Evolutionary conservation across 1,140 invertebrate genomes (phyloP).

Genomic region (Pinna nobilis): DNA sequence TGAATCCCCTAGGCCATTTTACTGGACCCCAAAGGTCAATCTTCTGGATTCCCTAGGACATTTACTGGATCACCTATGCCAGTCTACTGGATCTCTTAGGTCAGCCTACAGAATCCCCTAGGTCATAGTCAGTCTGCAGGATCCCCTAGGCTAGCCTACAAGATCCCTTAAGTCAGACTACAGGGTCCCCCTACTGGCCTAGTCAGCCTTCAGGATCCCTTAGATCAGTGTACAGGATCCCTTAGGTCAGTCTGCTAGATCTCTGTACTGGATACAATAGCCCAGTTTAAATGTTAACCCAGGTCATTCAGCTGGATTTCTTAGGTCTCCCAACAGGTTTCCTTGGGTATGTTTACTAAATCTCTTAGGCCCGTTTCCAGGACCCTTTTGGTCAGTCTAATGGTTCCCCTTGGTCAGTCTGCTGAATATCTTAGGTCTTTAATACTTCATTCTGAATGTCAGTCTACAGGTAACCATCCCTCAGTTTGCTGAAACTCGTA

Average conservation of each 20-base stretch:
- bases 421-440: not conserved
- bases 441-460: not conserved
- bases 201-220: not conserved
- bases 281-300: not conserved
- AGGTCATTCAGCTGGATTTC: not conserved
- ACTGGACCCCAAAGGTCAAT: not conserved
- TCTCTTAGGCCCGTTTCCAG: no score
- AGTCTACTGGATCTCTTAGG: not conserved
- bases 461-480: no score
- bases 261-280: not conserved
- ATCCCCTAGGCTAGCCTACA: not conserved
- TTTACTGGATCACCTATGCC: not conserved
- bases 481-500: not conserved
- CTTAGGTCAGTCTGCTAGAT: slow-evolving; percentile 8
- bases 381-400: slow-evolving; percentile 9
- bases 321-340: not conserved
- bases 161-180: not conserved
- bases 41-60: not conserved
- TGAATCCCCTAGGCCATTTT: not conserved
- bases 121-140: not conserved
- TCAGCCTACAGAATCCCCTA: not conserved
- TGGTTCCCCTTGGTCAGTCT: not conserved
- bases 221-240: no score
- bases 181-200: not conserved
- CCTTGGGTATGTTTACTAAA: not conserved